phyloP scores from a whole-genome alignment of 2,113 vertebrate genomes.

The Platysteira castanea region DNA sequence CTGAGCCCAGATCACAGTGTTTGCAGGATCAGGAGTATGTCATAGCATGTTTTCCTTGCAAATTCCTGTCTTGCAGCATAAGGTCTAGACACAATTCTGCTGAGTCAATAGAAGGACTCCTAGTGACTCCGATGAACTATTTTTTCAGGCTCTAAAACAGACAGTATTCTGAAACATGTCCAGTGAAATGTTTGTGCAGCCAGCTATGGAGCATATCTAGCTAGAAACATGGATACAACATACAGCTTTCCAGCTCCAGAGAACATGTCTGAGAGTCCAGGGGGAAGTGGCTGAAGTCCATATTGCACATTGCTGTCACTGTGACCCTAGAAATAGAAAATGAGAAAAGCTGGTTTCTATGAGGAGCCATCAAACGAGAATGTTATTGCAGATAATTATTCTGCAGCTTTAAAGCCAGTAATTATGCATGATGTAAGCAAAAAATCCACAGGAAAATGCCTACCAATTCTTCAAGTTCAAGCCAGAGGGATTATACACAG shows the following conservation, averaged over 20 bases:
- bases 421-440: neutral
- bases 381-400: neutral
- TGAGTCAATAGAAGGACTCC: neutral
- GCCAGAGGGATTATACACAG: neutral
- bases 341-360: neutral
- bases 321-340: constrained; percentile 81
- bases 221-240: constrained; percentile 31
- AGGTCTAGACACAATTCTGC: neutral
- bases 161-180: neutral
- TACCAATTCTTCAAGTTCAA: neutral
- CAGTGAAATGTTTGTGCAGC: neutral
- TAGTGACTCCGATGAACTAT: neutral
- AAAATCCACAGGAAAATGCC: neutral
- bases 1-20: neutral
- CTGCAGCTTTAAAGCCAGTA: neutral
- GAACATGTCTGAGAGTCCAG: constrained; percentile 94
- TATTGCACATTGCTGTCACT: constrained; percentile 95
- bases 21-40: neutral
- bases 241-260: constrained; percentile 95
- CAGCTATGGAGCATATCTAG: neutral
- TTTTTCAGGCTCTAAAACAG: neutral
- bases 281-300: constrained; percentile 97
- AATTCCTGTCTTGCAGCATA: neutral
- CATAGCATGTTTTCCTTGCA: neutral
- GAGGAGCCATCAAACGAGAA: neutral